A percentile compares a stretch with the other conserved stretches of the same genome.
phyloP scores from a whole-genome alignment of 2,888 invertebrate species.

The Lithophane ornitopus region DNA sequence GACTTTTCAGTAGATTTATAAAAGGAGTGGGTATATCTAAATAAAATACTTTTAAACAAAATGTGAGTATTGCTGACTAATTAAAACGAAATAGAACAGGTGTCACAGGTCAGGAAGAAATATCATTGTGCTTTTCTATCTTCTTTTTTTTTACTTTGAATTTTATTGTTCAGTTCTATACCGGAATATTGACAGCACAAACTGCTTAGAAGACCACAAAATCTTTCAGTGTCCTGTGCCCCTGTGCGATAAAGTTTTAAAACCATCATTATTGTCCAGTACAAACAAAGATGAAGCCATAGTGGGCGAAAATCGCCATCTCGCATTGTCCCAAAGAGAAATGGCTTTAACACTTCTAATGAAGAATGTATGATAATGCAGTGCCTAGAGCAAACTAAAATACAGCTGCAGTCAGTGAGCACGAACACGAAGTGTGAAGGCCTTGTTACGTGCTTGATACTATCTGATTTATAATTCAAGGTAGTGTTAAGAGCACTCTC shows the following conservation, averaged over 20 bases:
- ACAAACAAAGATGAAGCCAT: not conserved
- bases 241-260: not conserved
- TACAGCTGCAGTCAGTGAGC: conserved; percentile 11
- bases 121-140: not conserved
- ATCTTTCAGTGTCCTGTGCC: no score
- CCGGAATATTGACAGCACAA: not conserved
- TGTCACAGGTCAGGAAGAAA: not conserved
- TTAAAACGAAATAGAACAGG: not conserved
- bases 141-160: not conserved
- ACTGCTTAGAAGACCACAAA: not conserved
- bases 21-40: not conserved
- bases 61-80: not conserved
- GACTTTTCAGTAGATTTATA: conserved; percentile 2
- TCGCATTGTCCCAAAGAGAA: not conserved
- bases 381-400: conserved; percentile 1
- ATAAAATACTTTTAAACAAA: not conserved
- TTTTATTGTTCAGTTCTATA: not conserved
- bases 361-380: not conserved
- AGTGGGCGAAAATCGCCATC: not conserved
- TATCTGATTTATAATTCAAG: conserved; percentile 62
- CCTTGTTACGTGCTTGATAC: conserved; percentile 41
- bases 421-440: conserved; percentile 51
- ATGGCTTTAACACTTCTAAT: not conserved
- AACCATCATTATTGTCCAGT: not conserved
- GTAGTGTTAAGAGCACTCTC: conserved; percentile 51